Base-by-base conservation (phyloP, 92 coral and sea anemone genomes). In the Porites rus region DNA sequence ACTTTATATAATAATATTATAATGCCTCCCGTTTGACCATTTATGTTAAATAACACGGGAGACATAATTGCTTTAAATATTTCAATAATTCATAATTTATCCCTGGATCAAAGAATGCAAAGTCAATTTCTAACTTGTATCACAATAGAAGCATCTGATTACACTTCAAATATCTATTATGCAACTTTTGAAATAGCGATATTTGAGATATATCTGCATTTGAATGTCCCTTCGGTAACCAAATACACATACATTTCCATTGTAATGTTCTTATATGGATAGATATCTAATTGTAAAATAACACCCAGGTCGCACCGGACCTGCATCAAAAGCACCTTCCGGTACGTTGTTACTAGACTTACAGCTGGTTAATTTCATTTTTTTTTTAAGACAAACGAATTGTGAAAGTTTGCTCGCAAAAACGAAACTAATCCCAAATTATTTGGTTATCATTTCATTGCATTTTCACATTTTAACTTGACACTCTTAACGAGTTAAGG, bases 1-100 rank as follows among this genome's bases (percentile, higher is more conserved):
- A 38, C 46, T 4, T 38, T 38, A 0, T 38, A 38, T 38, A 38
- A 38, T 38, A 38, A 4, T 38, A 38, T 38, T 3, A 38, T 38
- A 38, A 38, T 38, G 53, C 77, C n/a, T 31, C 60, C 59, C 22
- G 52, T 51, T 4, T 38, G 19, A 51, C 18, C 66, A 16, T 74
- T 56, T 18, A 19, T 74, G 20, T 19, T 18, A 5, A n/a, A 46
- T 50, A 46, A 50, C 1, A 74, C 19, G 52, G 61, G 16, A 51
- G 52, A 20, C 21, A 11, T 52, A 52, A 51, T 51, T 74, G 63
- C 19, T 74, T 74, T 74, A 74, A 74, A 74, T 74, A 74, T n/a
- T 62, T 46, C 21, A 20, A 74, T 61, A 74, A 52, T 50, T 74
- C 22, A 17, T 7, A 31, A 16, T 73, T 74, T 13, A 50, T 20